Evolutionary conservation across 2,113 vertebrate genomes (phyloP), one percentile per base, ranked within the genome.

Genomic region (Microcebus jonahi): DNA sequence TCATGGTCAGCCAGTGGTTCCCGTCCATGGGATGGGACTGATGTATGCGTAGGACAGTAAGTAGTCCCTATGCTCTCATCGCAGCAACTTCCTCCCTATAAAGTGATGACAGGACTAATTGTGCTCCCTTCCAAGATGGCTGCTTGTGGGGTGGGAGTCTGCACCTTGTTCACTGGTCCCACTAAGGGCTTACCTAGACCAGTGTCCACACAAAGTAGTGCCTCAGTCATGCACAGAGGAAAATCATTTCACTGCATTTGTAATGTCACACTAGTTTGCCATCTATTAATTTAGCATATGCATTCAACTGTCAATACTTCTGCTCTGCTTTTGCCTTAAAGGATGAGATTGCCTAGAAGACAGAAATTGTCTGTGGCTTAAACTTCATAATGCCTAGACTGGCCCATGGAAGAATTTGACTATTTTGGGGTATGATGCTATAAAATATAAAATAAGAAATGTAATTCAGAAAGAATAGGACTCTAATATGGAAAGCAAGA

Each of bases 211-310:
- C 15, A 55, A 8, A 55, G 2, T 3, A 12, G 36, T 31, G 34
- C 36, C 6, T 13, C 6, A 8, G 11, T 34, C 1, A n/a, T 2
- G 9, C 25, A 20, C 0, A 11, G 23, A 31, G 13, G 12, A 31
- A 81, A 70, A 21, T 1, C 9, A 1, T 18, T 1, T n/a, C 7
- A 1, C 2, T 5, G 14, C 23, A 11, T 11, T 8, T 12, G 34
- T 18, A 1, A 34, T 1, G 18, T 18, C 34, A 14, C 39, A 68
- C 50, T 4, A 7, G 17, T 68, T 13, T 31, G 21, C 8, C 31
- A 10, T 27, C 4, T 29, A 6, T 12, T 20, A 71, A 8, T 11
- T 75, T 6, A 12, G 25, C 6, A 3, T 8, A 2, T 9, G 3
- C 15, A 0, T 39, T 12, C 29, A 18, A 57, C 2, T 17, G 2